Evolutionary conservation across 2,888 invertebrate genomes (phyloP).

Genomic region (Heliconius hortense): DNA sequence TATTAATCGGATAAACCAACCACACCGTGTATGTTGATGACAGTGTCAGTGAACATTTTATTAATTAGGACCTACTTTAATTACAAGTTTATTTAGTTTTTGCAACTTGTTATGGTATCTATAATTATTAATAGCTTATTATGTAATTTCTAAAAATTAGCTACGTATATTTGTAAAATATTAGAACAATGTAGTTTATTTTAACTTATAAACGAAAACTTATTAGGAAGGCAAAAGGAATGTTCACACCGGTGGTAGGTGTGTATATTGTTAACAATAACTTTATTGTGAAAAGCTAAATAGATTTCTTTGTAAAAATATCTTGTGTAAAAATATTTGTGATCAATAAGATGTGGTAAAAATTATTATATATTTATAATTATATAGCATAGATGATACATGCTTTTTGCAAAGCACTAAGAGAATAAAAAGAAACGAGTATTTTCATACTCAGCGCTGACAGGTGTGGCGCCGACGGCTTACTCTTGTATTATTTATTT

Average conservation of each 20-base stretch:
- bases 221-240: background rate
- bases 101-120: background rate
- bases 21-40: slow-evolving; percentile 2
- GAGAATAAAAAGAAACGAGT: slow-evolving; percentile 29
- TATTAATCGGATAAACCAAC: slow-evolving; percentile 37
- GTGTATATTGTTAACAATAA: background rate
- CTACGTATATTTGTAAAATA: background rate
- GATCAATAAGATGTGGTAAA: background rate
- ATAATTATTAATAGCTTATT: background rate
- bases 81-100: no score
- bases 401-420: background rate
- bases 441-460: slow-evolving; percentile 46
- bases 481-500: slow-evolving; percentile 12
- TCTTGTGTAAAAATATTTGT: background rate
- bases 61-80: background rate
- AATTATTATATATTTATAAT: background rate
- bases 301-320: no score
- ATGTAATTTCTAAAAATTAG: background rate
- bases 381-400: background rate
- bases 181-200: background rate
- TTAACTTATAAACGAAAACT: background rate
- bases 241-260: background rate
- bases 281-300: background rate
- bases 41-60: background rate
- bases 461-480: slow-evolving; percentile 42